Evolutionary conservation across 2,797 vertebrate genomes (phyloP), one percentile per base, ranked within the genome.

Genomic region (Somateria mollissima): DNA sequence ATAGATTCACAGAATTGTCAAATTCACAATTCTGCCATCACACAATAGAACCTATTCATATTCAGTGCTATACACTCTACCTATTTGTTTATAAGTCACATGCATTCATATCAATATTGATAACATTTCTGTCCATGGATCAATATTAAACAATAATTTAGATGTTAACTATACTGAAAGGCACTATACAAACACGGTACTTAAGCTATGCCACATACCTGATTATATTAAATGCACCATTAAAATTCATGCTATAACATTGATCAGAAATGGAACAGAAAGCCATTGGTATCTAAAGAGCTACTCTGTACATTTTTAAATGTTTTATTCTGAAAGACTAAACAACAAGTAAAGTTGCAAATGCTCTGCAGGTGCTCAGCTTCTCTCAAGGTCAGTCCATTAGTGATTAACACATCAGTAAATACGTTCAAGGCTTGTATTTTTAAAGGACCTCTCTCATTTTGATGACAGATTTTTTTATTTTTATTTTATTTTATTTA

Each of bases 341-440:
- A 62, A 64, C 6, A 27, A 47, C 45, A 75, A 84, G 79, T 78
- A 58, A 90, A 78, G 71, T 95, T 86, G 54, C 24, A 91, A 90
- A 95, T 76, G 80, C 85, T 95, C 96, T 95, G 91, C 89, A 97
- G 95, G 77, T 71, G 87, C 76, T 89, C 84, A 61, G 84, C 25
- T 91, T 90, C 93, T 90, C 87, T 69, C 90, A 92, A 91, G 86
- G 95, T 96, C 95, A 94, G 75, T 92, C 95, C 86, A 92, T 89
- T 88, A 95, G 93, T 81, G 94, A 97, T 97, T 97, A 98, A 93
- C 88, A 93, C 92, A 92, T 95, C 89, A 96, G 93, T 74, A 79
- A 95, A 92, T 86, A 91, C 69, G 96, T 97, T 83, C 71, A 82
- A 97, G 77, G 84, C 56, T 93, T 11, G 5, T 81, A 69, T 96